Evolutionary conservation across 2,113 vertebrate genomes (phyloP), one percentile per base, ranked within the genome.

Genomic region (Corythoichthys haematopterus): DNA sequence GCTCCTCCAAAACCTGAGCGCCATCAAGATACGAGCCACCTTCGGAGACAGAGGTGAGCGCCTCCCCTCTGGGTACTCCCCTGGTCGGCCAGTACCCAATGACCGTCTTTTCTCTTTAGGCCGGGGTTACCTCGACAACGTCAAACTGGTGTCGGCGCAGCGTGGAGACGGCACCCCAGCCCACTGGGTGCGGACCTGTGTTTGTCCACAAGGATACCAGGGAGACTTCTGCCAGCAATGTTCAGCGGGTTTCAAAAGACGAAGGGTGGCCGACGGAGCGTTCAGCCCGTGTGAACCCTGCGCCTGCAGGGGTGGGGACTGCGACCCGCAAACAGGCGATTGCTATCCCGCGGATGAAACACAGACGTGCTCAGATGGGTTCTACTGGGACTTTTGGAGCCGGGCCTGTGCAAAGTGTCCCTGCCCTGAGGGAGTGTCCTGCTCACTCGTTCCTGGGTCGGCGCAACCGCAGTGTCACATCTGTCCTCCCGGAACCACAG

Each of bases 221-320:
- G 97, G 97, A 0, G 87, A 93, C 65, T 95, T 93, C 87, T 99
- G 97, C 0, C 83, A 97, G 74, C 87, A 69, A 0, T 99, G 97
- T 64, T 88, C 93, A 15, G 76, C 87, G 0, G 93, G 95, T 0
- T 96, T 94, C 91, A 92, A 59, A 61, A 93, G 93, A 64, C 79
- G 86, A 0, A 12, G 1, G 1, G 90, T 90, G 0, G 13, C 53
- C 1, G 76, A 80, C 1, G 93, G 94, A 0, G 83, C 91, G 33
- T 94, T 94, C 71, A 82, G 95, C 80, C 5, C 65, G 68, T 99
- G 97, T 1, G 78, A 92, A 53, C 91, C 87, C 0, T 98, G 97
- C 81, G 70, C 28, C 40, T 98, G 95, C 87, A 91, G 78, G n/a
- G 93, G 94, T 1, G 94, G 92, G 38, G 87, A 81, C 35, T 99